phyloP scores from a whole-genome alignment of 2,888 invertebrate genomes.

The Scaptomyza cyrtandrae region DNA sequence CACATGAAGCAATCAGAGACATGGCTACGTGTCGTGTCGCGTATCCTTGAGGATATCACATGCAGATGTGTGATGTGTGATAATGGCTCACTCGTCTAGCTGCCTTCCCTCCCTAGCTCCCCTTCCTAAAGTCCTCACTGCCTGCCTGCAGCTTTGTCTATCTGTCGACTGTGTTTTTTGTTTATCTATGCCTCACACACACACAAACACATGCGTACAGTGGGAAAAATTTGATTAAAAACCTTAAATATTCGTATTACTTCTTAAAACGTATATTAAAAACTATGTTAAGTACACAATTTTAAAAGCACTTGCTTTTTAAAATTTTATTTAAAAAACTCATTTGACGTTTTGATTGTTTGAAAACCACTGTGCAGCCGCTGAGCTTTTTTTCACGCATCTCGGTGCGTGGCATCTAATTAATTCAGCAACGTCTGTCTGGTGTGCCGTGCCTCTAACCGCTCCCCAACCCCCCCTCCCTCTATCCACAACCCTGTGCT shows the following conservation, averaged over 20 bases:
- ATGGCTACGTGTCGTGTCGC: constrained; percentile 80
- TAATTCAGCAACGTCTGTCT: constrained; percentile 74
- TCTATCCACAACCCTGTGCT: background rate
- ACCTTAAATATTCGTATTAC: background rate
- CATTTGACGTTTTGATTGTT: background rate
- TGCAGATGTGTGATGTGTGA: constrained; percentile 81
- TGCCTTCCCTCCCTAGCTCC: constrained; percentile 11
- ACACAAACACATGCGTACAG: constrained; percentile 32
- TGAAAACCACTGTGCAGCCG: constrained; percentile 34
- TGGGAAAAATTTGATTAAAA: constrained; percentile 10
- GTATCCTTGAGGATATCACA: constrained; percentile 82
- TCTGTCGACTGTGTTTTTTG: constrained; percentile 44
- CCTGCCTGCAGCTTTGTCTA: constrained; percentile 27
- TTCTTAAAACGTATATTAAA: background rate
- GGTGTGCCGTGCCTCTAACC: constrained; percentile 29
- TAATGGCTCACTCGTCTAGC: constrained; percentile 72
- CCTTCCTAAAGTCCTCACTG: background rate
- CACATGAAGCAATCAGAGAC: constrained; percentile 71
- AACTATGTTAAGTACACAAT: background rate
- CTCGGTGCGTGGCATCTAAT: constrained; percentile 78
- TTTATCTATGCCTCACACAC: constrained; percentile 44
- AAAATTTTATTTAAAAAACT: too few relatives aligned
- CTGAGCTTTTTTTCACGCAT: constrained; percentile 53
- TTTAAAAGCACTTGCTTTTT: too few relatives aligned
- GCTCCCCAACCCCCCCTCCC: background rate